Base-by-base conservation (phyloP, 2,888 invertebrate species). In the Eristalis pertinax region DNA sequence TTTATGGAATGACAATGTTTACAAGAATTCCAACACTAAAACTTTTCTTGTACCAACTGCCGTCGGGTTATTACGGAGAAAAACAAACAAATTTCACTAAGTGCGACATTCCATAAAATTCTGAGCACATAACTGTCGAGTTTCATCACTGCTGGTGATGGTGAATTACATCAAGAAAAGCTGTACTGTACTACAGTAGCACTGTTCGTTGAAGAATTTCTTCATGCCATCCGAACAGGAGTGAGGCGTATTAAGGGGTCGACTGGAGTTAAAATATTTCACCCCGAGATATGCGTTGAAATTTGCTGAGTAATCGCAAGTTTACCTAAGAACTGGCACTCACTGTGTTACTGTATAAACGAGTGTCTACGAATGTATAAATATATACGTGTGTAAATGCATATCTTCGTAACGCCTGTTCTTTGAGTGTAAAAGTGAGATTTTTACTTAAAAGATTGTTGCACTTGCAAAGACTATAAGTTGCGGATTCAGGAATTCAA, bases 71-170 rank as follows among this genome's bases (percentile, higher is more conserved):
- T 87, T 76, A 87, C 68, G 41, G 19, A 83, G 83, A 26, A 87
- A 83, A 78, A 83, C 86, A 87, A 87, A 87, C 86, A 87, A 87
- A 83, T 87, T 87, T 87, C 83, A 83, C 83, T 87, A 87, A 87
- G 86, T 87, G 86, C 86, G 86, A 87, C 86, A 87, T 87, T 87
- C 86, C 86, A 87, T 87, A 87, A 87, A 87, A 87, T 83, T 87
- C 86, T 72, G 86, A 83, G 72, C 86, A 83, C 86, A 87, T 87
- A 87, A 87, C 86, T 83, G 86, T 87, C 86, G 83, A 87, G 83
- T 83, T 83, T 68, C 86, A 78, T 83, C 83, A 79, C 83, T 87
- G 68, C 67, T 83, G 75, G 26, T 83, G 86, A 86, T 83, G 75
- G 26, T 83, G 86, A 86, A 83, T 83, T 83, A 83, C 78, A 75